Evolutionary conservation across 2,797 vertebrate species (phyloP).

Genomic region (Enteromius unitaeniatus): DNA sequence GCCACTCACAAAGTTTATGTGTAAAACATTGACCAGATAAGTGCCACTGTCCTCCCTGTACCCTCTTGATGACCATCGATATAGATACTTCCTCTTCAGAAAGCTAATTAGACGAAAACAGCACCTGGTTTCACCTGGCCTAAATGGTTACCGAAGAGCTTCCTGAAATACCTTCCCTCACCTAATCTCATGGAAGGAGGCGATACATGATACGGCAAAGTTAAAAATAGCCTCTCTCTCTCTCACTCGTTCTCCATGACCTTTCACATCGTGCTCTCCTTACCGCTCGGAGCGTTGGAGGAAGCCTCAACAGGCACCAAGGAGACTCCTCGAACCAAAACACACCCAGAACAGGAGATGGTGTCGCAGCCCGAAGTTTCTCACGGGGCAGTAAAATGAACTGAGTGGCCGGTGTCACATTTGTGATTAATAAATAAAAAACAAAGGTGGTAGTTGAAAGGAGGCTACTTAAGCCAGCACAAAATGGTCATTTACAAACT

Average conservation of each 20-base stretch:
- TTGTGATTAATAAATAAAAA: slow-evolving; percentile 19
- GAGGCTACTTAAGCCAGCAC: neutral
- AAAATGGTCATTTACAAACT: slow-evolving; percentile 12
- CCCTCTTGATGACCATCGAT: neutral
- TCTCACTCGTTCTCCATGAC: slow-evolving; percentile 49
- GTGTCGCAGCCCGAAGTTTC: slow-evolving; percentile 31
- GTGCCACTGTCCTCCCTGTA: neutral
- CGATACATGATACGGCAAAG: slow-evolving; percentile 72
- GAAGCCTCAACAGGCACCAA: slow-evolving; percentile 42
- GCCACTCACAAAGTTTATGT: neutral
- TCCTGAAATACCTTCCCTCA: slow-evolving; percentile 68
- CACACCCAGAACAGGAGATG: slow-evolving; percentile 45
- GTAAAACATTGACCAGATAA: neutral
- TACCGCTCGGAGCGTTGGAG: slow-evolving; percentile 57
- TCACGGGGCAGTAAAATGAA: slow-evolving; percentile 41
- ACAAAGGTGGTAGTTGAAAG: slow-evolving; percentile 9
- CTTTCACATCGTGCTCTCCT: slow-evolving; percentile 63
- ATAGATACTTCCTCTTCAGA: neutral
- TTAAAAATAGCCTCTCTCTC: slow-evolving; percentile 76
- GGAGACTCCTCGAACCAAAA: slow-evolving; percentile 35
- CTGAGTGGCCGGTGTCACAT: slow-evolving; percentile 29
- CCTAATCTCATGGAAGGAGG: slow-evolving; percentile 65
- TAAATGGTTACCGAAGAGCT: slow-evolving; percentile 63
- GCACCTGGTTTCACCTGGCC: slow-evolving; percentile 54
- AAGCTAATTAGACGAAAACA: slow-evolving; percentile 12